Evolutionary conservation across 2,797 vertebrate species (phyloP), one percentile per base, ranked within the genome.

Genomic region (Smutsia gigantea): DNA sequence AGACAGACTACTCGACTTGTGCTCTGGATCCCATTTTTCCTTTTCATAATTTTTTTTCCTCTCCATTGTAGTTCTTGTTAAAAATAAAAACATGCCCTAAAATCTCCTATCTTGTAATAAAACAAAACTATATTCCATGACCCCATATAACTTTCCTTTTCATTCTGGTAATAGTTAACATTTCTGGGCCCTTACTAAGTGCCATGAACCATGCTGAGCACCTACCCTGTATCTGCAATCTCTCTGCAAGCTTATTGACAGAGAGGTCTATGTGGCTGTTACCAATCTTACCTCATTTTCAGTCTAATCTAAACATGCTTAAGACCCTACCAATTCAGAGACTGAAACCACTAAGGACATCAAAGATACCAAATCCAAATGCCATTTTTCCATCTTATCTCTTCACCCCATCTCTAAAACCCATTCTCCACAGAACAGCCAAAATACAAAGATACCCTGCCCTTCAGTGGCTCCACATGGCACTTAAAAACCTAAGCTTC

Each of bases 401-500:
- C 29, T 81, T 55, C 37, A 17, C 31, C 74, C 46, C 46, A 46
- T 46, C 46, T 46, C 59, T 90, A 83, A 66, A 86, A 85, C 27
- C 57, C 59, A 78, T 61, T 87, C 51, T 82, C 46, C 55, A 95
- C 7, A 94, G 29, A 79, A 19, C 19, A 85, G 19, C 29, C 71
- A 96, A 85, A 93, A 81, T 25, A 92, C 23, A 85, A 83, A 49
- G 13, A 90, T 81, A 29, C 18, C n/a, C 31, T 75, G 15, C 12
- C 19, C 18, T 55, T 77, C 27, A 79, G 42, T 19, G 63, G 57
- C 37, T 94, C 95, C 29, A 17, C 19, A 93, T 55, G 18, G 91
- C 39, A 83, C 3, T 90, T 75, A 82, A 81, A 95, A 91, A 85
- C 37, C n/a, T 68, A 97, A 96, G 69, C 11, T 69, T 87, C 17